These are phyloP conservation scores for Hiodon alosoides DNA, from an alignment of 2,113 vertebrate genomes.

Conservation along the genomic window DNA sequence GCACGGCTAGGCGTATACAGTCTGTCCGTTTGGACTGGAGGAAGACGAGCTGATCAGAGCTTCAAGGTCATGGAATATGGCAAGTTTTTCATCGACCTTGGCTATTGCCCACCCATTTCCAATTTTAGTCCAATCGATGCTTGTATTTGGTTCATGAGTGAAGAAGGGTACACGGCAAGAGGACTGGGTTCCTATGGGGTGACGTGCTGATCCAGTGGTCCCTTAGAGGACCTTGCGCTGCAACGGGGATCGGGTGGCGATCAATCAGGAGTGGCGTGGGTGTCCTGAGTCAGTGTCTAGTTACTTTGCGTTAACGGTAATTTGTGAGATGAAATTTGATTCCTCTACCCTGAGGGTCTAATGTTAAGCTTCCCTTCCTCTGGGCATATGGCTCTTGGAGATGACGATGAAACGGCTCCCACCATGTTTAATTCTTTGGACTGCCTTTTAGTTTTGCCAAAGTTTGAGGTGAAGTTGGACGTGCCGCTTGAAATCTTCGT, in stretches of 20 bases:
- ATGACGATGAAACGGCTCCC: background rate
- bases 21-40: conserved; percentile 26
- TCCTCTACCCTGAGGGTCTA: too few relatives aligned
- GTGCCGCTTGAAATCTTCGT: conserved; percentile 31
- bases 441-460: conserved; percentile 51
- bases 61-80: conserved; percentile 61
- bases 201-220: background rate
- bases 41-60: background rate
- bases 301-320: too few relatives aligned
- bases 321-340: too few relatives aligned
- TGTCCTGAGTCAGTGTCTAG: too few relatives aligned
- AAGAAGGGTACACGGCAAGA: background rate
- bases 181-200: background rate
- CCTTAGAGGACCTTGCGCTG: too few relatives aligned
- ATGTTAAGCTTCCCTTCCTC: too few relatives aligned
- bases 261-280: too few relatives aligned
- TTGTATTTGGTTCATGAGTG: too few relatives aligned
- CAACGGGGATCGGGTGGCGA: too few relatives aligned
- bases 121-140: too few relatives aligned
- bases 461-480: conserved; percentile 47
- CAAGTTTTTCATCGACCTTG: conserved; percentile 28
- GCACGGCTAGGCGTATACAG: conserved; percentile 44
- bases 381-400: too few relatives aligned
- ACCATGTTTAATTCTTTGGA: background rate
- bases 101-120: too few relatives aligned